Conservation (phyloP, 2,888 invertebrate species). For the Trissolcus brochymenae region DNA sequence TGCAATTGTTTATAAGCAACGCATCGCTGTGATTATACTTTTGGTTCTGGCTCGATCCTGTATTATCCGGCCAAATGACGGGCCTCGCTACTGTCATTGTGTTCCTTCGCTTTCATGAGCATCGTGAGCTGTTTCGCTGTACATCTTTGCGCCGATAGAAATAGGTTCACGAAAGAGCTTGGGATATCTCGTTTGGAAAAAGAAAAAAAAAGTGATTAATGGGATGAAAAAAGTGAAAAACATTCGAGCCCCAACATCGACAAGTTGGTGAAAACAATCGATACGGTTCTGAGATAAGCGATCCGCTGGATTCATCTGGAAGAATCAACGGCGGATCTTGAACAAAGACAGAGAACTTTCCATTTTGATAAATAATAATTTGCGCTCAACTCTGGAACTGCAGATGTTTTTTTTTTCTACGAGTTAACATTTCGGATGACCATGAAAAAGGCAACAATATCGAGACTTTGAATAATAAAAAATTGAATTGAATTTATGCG, state of each 20-base stretch:
- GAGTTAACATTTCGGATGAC: too few species aligned
- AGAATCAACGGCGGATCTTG: constrained; percentile 23
- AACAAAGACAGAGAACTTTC: constrained; percentile 3
- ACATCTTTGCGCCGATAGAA: neutral
- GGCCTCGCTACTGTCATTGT: too few species aligned
- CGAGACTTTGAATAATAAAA: too few species aligned
- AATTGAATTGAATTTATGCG: too few species aligned
- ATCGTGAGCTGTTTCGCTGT: neutral
- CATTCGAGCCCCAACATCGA: constrained; percentile 7
- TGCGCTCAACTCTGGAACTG: neutral
- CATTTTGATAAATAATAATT: neutral
- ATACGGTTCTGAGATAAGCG: constrained; percentile 19
- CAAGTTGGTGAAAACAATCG: constrained; percentile 50
- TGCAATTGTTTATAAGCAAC: too few species aligned
- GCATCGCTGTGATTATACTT: too few species aligned
- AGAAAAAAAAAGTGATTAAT: neutral
- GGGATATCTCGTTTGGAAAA: neutral
- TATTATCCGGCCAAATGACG: too few species aligned
- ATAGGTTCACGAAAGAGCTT: neutral
- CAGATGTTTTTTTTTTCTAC: too few species aligned
- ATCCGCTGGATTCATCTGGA: constrained; percentile 17
- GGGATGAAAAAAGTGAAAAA: neutral
- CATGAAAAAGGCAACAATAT: too few species aligned
- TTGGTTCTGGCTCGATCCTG: too few species aligned
- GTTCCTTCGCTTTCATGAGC: neutral